Evolutionary conservation across 2,113 vertebrate species (phyloP).

Genomic region (Misgurnus mizolepis): DNA sequence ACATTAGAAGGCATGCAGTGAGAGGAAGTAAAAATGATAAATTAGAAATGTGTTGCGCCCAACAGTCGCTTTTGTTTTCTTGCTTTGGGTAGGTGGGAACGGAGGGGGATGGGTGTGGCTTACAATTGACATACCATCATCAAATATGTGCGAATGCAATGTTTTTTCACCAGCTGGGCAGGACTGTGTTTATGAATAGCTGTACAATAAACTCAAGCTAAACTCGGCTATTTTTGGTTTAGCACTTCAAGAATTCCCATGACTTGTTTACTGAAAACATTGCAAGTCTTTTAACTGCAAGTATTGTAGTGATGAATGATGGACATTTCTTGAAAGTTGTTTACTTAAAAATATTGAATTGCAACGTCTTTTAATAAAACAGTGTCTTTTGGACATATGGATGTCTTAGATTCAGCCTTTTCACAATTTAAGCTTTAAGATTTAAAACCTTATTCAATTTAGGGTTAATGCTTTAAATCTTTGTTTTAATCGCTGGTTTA

Average conservation of each 20-base stretch:
- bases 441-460: constrained; percentile 25
- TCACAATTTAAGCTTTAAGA: constrained; percentile 39
- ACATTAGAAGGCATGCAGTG: constrained; percentile 1
- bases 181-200: neutral
- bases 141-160: constrained; percentile 54
- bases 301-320: too few species aligned
- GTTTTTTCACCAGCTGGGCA: neutral
- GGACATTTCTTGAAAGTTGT: too few species aligned
- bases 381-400: neutral
- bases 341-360: too few species aligned
- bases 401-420: neutral
- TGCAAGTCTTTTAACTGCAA: too few species aligned
- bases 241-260: too few species aligned
- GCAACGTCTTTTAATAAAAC: neutral
- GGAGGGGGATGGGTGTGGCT: constrained; percentile 8
- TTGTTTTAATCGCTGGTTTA: constrained; percentile 20
- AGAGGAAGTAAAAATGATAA: constrained; percentile 39
- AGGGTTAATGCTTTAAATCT: constrained; percentile 32
- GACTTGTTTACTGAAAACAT: too few species aligned
- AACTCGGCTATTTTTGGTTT: neutral
- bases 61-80: constrained; percentile 48
- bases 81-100: constrained; percentile 5
- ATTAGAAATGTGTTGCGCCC: constrained; percentile 39
- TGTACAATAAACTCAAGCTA: neutral
- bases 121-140: constrained; percentile 70